A percentile compares a stretch with the other conserved stretches of the same genome.
These are phyloP conservation scores for Agraylea sexmaculata DNA, from an alignment of 1,140 invertebrate species.

Conservation along the genomic window DNA sequence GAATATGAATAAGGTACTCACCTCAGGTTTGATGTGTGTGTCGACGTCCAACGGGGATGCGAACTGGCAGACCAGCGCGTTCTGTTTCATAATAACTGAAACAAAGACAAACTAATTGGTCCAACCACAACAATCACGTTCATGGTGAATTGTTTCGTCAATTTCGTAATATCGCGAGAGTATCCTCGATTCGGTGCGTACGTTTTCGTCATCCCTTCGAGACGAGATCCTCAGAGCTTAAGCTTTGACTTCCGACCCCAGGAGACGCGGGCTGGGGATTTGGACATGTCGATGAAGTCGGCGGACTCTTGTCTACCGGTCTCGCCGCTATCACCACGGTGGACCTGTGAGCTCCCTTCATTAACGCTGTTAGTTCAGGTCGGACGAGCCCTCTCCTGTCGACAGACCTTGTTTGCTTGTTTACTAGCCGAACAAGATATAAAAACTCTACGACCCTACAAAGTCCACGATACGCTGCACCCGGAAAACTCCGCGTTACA, in stretches of 20 bases:
- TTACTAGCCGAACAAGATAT: too few species aligned
- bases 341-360: conserved; percentile 14
- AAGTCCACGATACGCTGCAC: too few species aligned
- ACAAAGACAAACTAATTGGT: conserved; percentile 26
- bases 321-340: too few species aligned
- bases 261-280: conserved; percentile 15
- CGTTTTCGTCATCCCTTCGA: conserved; percentile 14
- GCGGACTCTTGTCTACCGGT: conserved; percentile 1
- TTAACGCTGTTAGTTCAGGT: conserved; percentile 9
- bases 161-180: conserved; percentile 1
- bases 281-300: conserved; percentile 13
- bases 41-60: conserved; percentile 89
- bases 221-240: conserved; percentile 16
- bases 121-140: conserved; percentile 14
- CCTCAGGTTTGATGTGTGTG: conserved; percentile 91
- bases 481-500: too few species aligned
- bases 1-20: conserved; percentile 37
- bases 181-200: too few species aligned
- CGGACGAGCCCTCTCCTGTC: background rate
- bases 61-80: conserved; percentile 88
- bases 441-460: too few species aligned
- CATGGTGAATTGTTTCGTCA: background rate
- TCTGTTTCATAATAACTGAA: conserved; percentile 86
- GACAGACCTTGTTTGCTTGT: too few species aligned
- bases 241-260: conserved; percentile 21